Base-by-base conservation (phyloP, 2,888 invertebrate species). In the Tetrapedia diversipes region DNA sequence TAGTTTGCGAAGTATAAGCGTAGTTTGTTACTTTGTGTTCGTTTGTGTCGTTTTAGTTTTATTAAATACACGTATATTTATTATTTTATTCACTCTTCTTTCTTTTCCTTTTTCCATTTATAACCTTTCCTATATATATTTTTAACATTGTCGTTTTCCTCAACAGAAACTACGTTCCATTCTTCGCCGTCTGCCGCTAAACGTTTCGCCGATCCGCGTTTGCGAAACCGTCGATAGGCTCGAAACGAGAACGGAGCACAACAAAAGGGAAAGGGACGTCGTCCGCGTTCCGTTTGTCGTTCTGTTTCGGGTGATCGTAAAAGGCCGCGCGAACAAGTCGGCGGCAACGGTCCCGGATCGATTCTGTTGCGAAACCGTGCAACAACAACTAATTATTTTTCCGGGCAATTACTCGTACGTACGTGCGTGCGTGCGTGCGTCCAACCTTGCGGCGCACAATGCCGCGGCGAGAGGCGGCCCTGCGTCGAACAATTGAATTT, bases 401-500 rank as follows among this genome's bases (percentile, higher is more conserved):
- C 37, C 68, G 41, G 16, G 59, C 73, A 65, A 80, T 77, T 80
- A 77, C 77, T 57, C 69, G 64, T 27, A 54, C 0, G 16, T 39
- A 39, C 16, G 56, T 61, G 51, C 63, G 74, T 54, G 54, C 11
- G 47, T 60, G 68, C 51, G 51, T 16, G 45, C 19, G 45, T 16
- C 54, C 72, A 73, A 61, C 57, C 60, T 73, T 73, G 74, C 10
- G 11, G 39, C 29, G 49, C 43, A 65, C 68, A 68, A 73, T 73
- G 41, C 51, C 59, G 53, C 64, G 54, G 56, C 61, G 32, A n/a
- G n/a, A n/a, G n/a, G n/a, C n/a, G 29, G 32, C 53, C 64, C 16
- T 22, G n/a, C 39, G 49, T 37, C 66, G 77, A 80, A 81, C 81
- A 81, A 81, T 81, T 81, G 81, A 77, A 81, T 80, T 80, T 77